These are phyloP conservation scores for Microplitis mediator DNA, from an alignment of 1,140 invertebrate species.

Conservation along the genomic window DNA sequence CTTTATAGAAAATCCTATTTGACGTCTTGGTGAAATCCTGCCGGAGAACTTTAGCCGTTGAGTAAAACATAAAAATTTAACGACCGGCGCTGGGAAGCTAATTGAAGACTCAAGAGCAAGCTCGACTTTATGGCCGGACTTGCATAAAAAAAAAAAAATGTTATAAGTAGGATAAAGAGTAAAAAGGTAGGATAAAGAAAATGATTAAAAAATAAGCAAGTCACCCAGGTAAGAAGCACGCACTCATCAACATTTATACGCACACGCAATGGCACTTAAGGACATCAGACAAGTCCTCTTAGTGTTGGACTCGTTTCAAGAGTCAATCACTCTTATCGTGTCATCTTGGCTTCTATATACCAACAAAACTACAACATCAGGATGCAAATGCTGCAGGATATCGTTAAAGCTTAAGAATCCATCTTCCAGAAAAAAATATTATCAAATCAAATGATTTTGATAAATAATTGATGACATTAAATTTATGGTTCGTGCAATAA, in stretches of 20 bases:
- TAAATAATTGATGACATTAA: too few species aligned
- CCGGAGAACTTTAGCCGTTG: constrained; percentile 25
- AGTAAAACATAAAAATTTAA: constrained; percentile 40
- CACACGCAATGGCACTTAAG: constrained; percentile 9
- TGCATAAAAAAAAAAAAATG: neutral
- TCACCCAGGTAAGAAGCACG: constrained; percentile 3
- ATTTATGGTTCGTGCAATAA: too few species aligned
- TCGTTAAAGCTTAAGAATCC: too few species aligned
- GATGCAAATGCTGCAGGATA: too few species aligned
- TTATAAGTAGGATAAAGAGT: neutral
- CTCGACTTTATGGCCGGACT: constrained; percentile 7
- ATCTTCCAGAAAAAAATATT: too few species aligned
- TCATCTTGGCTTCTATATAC: constrained; percentile 32
- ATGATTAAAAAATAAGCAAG: constrained; percentile 17
- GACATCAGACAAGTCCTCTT: neutral
- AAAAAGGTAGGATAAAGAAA: constrained; percentile 8
- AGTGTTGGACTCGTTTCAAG: constrained; percentile 36
- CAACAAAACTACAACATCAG: too few species aligned
- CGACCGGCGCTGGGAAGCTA: constrained; percentile 34
- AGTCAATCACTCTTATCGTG: constrained; percentile 60
- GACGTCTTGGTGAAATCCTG: too few species aligned
- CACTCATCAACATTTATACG: constrained; percentile 8
- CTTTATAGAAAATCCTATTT: too few species aligned
- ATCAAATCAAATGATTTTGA: too few species aligned
- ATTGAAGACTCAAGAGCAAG: constrained; percentile 29